Percentiles rank a stretch among this genome's conserved stretches.
Conservation (phyloP, 2,888 invertebrate species). For the Lumbricus terrestris region DNA sequence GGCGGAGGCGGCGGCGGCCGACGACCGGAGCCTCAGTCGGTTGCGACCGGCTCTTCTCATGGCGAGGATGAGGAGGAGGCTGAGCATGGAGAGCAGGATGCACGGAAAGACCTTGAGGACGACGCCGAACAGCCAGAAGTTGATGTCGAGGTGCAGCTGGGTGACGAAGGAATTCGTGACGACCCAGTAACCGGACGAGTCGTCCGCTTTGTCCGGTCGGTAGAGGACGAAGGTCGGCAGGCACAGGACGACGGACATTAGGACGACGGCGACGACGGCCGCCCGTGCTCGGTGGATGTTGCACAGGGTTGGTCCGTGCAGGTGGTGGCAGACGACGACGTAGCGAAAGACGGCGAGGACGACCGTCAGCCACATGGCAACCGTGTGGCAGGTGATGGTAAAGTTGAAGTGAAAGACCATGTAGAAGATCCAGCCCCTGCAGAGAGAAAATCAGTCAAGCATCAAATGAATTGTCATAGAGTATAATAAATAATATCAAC, state of each 20-base stretch:
- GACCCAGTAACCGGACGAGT: constrained; percentile 46
- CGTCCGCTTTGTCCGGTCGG: not conserved
- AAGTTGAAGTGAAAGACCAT: constrained; percentile 53
- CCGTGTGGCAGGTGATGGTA: constrained; percentile 69
- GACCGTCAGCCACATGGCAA: constrained; percentile 89
- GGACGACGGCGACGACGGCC: constrained; percentile 65
- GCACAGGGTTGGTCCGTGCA: constrained; percentile 49
- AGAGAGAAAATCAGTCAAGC: too few relatives aligned
- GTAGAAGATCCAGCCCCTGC: constrained; percentile 51
- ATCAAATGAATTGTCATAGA: not conserved
- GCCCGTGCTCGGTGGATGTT: constrained; percentile 51
- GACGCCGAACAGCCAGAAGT: constrained; percentile 89
- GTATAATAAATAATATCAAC: too few relatives aligned
- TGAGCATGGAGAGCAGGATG: constrained; percentile 75
- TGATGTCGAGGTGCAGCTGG: constrained; percentile 62
- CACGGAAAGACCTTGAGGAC: constrained; percentile 87
- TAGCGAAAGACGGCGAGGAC: constrained; percentile 90
- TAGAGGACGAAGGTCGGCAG: constrained; percentile 54
- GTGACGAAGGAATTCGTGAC: constrained; percentile 44
- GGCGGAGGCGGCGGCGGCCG: too few relatives aligned
- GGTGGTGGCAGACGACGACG: constrained; percentile 59
- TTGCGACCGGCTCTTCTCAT: constrained; percentile 73
- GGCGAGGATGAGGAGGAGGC: constrained; percentile 67
- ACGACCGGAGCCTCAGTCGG: constrained; percentile 55
- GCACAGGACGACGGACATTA: constrained; percentile 42